Evolutionary conservation across 2,113 vertebrate species (phyloP), one percentile per base, ranked within the genome.

Genomic region (Xyrauchen texanus): DNA sequence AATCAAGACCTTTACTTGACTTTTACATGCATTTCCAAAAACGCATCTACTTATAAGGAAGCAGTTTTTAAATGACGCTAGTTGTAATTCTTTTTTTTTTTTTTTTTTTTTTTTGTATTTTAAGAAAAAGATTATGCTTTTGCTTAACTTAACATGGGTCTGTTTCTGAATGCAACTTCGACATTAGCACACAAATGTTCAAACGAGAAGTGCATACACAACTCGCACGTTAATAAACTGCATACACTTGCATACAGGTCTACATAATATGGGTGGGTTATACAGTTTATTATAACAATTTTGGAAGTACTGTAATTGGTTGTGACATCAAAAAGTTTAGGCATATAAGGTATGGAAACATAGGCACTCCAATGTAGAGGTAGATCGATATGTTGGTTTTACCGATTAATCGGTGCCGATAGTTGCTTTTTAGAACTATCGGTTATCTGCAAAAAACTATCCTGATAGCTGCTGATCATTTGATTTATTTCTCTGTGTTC

Each of bases 1-100:
- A 88, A 89, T 91, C 90, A 91, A 90, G 91, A 89, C 78, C 87
- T 80, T 90, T 89, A 85, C 84, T 84, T 61, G 76, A 70, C 66
- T 76, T 79, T 71, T 58, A 62, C 63, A 64, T 53, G 8, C 68
- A 51, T 82, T 77, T 67, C 68, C 74, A 68, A 67, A 34, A 47
- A 71, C 58, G 16, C 21, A 66, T 34, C 12, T 53, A 69, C 16
- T 67, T 75, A 79, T 13, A 79, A 57, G 77, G 68, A 79, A 82
- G 69, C 77, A 69, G 58, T 51, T 80, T 81, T 60, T 81, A 47
- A 66, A 55, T 76, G 5, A 60, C 49, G 42, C 62, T 15, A 34
- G 21, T 34, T 3, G 21, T 34, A 34, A 46, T 68, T 46, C 13
- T 42, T 11, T 16, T 60, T 44, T 64, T 64, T 63, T n/a, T 5